Evolutionary conservation across 2,888 invertebrate species (phyloP).

Genomic region (Cosmia pyralina): DNA sequence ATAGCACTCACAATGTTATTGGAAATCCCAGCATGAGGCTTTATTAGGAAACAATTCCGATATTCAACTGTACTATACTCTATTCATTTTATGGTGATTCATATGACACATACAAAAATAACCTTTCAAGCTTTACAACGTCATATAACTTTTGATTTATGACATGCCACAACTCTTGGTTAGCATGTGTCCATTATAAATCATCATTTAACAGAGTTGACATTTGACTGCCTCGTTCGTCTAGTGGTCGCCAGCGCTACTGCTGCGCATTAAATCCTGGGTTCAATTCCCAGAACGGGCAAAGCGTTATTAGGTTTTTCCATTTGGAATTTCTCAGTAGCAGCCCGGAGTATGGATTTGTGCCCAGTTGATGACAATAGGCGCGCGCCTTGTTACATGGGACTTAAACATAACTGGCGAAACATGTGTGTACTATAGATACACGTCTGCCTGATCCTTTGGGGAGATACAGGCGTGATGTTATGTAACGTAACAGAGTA

Average conservation of each 20-base stretch:
- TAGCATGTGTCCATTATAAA: background rate
- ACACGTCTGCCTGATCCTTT: too few species aligned
- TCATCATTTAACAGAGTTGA: background rate
- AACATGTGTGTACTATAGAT: background rate
- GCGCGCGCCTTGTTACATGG: background rate
- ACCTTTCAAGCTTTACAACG: background rate
- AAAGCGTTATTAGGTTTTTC: background rate
- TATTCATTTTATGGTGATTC: slow-evolving; percentile 21
- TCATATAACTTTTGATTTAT: slow-evolving; percentile 19
- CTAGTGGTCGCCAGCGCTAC: background rate
- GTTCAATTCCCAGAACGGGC: too few species aligned
- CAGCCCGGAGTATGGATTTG: background rate
- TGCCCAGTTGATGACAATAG: background rate
- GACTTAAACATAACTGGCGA: background rate
- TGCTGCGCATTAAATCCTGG: background rate
- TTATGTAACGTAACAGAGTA: background rate
- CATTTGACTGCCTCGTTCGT: background rate
- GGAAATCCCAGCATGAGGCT: slow-evolving; percentile 30
- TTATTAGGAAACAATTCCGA: background rate
- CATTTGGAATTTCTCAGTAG: background rate
- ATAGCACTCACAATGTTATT: slow-evolving; percentile 35
- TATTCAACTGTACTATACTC: background rate
- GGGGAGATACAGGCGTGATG: background rate
- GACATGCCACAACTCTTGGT: background rate
- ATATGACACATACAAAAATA: slow-evolving; percentile 14